Evolutionary conservation across 2,797 vertebrate genomes (phyloP).

Genomic region (Nannoperca obscura): DNA sequence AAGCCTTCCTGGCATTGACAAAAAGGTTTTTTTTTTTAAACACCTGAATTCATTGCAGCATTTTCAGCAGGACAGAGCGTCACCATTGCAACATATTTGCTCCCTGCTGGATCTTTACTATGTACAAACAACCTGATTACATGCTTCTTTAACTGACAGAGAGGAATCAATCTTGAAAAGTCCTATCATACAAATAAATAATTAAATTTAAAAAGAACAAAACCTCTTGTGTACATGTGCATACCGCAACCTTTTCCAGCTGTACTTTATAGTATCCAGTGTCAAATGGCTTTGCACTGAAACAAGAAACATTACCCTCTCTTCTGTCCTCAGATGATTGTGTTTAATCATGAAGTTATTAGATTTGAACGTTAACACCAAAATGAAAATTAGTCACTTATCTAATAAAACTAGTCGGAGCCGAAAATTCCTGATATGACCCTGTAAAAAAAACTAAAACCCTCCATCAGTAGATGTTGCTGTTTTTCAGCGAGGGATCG

Average conservation of each 20-base stretch:
- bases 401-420: conserved; percentile 50
- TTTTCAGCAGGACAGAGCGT: conserved; percentile 71
- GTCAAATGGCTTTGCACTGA: conserved; percentile 47
- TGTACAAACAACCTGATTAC: conserved; percentile 81
- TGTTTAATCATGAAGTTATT: conserved; percentile 45
- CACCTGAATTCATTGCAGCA: conserved; percentile 84
- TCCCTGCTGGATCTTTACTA: conserved; percentile 67
- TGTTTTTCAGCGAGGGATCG: conserved; percentile 36
- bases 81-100: conserved; percentile 43
- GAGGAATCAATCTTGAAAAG: conserved; percentile 69
- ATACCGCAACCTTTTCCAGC: conserved; percentile 47
- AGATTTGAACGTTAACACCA: conserved; percentile 34
- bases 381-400: conserved; percentile 27
- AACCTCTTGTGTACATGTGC: conserved; percentile 63
- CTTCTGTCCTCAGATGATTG: conserved; percentile 55
- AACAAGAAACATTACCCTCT: conserved; percentile 28
- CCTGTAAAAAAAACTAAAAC: conserved; percentile 39
- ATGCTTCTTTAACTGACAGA: conserved; percentile 62
- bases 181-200: conserved; percentile 79
- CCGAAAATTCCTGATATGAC: conserved; percentile 49
- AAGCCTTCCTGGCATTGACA: conserved; percentile 55
- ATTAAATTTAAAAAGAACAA: conserved; percentile 67
- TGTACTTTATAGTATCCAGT: conserved; percentile 45
- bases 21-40: conserved; percentile 45
- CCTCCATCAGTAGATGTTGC: conserved; percentile 29